Evolutionary conservation across 2,113 vertebrate genomes (phyloP).

Genomic region (Coreoperca whiteheadi): DNA sequence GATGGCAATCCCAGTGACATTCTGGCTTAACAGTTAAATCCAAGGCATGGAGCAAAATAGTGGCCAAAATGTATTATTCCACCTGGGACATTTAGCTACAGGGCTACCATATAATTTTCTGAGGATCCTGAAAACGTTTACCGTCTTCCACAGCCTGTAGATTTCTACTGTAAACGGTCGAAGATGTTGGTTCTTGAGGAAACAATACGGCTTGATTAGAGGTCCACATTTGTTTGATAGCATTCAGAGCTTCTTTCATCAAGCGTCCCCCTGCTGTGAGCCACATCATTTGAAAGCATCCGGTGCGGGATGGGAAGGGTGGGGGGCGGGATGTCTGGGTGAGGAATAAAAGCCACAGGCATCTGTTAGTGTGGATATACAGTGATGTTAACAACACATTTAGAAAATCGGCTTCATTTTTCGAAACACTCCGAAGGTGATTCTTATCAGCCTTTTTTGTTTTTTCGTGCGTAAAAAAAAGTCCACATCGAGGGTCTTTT

Average conservation of each 20-base stretch:
- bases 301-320: slow-evolving; percentile 37
- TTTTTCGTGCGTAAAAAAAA: slow-evolving; percentile 37
- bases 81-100: neutral
- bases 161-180: neutral
- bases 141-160: neutral
- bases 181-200: neutral
- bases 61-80: too few species aligned
- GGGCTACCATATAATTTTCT: neutral
- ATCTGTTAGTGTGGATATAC: slow-evolving; percentile 37
- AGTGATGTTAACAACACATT: slow-evolving; percentile 11
- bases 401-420: neutral
- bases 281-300: slow-evolving; percentile 46
- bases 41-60: too few species aligned
- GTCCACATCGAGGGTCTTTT: neutral
- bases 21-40: too few species aligned
- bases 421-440: neutral
- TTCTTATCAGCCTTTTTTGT: neutral
- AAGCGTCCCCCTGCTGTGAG: slow-evolving; percentile 16
- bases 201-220: neutral
- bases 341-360: slow-evolving; percentile 69
- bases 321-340: slow-evolving; percentile 60
- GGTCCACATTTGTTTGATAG: neutral
- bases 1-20: too few species aligned
- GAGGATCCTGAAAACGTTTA: neutral
- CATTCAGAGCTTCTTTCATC: neutral